These are phyloP conservation scores for Drosophila repletoides DNA, from an alignment of 1,140 invertebrate species.

Conservation along the genomic window DNA sequence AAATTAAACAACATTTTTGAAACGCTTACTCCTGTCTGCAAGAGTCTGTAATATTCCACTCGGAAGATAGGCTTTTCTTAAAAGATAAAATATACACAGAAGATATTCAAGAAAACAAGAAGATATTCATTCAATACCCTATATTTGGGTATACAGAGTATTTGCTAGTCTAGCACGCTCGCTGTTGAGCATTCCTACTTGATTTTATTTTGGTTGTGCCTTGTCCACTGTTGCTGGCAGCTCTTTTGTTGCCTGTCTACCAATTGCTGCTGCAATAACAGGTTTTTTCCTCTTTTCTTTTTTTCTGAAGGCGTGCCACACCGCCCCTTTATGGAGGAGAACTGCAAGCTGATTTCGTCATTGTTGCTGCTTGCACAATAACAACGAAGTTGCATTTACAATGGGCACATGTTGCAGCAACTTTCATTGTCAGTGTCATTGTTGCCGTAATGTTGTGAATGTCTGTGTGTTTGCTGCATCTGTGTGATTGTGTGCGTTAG, in stretches of 20 bases:
- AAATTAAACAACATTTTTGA: too few relatives aligned
- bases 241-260: conserved; percentile 24
- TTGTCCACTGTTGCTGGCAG: conserved; percentile 14
- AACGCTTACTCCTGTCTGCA: too few relatives aligned
- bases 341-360: conserved; percentile 52
- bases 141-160: too few relatives aligned
- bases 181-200: not conserved
- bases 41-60: too few relatives aligned
- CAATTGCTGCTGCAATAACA: not conserved
- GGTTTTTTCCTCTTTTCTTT: not conserved
- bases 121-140: too few relatives aligned
- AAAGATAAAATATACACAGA: too few relatives aligned
- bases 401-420: conserved; percentile 53
- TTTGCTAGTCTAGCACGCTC: too few relatives aligned
- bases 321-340: not conserved
- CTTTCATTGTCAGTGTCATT: conserved; percentile 77
- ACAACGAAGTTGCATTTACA: conserved; percentile 46
- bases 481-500: conserved; percentile 5
- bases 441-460: conserved; percentile 34
- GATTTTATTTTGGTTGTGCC: conserved; percentile 33
- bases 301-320: conserved; percentile 14
- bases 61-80: too few relatives aligned
- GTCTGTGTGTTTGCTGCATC: conserved; percentile 3
- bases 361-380: conserved; percentile 57
- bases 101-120: too few relatives aligned